These are phyloP conservation scores for Struthidea cinerea DNA, from an alignment of 2,113 vertebrate genomes.

Conservation along the genomic window DNA sequence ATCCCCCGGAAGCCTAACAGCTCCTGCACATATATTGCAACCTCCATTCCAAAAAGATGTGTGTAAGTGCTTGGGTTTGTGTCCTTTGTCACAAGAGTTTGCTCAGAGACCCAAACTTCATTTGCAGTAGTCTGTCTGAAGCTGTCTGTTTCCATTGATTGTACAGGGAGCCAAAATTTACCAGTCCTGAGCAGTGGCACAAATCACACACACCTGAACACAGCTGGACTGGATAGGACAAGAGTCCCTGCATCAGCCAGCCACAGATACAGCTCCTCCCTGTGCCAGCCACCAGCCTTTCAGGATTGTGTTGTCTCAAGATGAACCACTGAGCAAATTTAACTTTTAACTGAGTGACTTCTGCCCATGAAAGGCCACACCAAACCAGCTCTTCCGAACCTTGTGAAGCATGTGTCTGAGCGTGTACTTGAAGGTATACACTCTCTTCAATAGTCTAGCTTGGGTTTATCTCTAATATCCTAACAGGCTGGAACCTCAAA, in stretches of 20 bases:
- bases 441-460: neutral
- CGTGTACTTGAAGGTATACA: neutral
- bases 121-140: neutral
- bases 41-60: neutral
- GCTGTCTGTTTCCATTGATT: rapidly evolving
- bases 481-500: neutral
- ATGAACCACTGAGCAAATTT: neutral
- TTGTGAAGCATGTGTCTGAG: neutral
- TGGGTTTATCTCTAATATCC: neutral
- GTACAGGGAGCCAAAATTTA: neutral
- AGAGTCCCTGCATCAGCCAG: neutral
- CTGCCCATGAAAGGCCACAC: neutral
- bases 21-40: neutral
- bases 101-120: neutral
- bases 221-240: neutral
- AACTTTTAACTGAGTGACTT: neutral
- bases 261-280: neutral
- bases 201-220: neutral
- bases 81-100: neutral
- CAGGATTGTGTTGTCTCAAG: neutral
- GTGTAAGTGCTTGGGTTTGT: neutral
- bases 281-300: neutral
- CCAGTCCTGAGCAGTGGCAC: neutral
- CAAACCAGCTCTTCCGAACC: neutral
- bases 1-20: neutral